Percentiles rank a stretch among this genome's conserved stretches.
Evolutionary conservation across 2,888 invertebrate species (phyloP).

Genomic region (Eristalinus sepulchralis): DNA sequence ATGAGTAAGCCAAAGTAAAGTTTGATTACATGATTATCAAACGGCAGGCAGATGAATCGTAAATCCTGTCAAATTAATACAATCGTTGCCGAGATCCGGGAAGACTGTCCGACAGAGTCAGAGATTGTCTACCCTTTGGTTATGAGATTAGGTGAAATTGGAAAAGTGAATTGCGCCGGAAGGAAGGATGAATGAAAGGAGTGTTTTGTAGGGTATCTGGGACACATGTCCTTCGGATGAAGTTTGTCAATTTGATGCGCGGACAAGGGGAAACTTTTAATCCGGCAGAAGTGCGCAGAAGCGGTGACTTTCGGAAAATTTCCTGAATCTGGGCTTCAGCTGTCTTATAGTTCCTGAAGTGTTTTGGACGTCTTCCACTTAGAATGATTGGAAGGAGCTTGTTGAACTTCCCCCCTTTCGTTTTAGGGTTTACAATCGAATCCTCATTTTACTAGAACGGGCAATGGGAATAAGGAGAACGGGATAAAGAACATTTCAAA

Average conservation of each 20-base stretch:
- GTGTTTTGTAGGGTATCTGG: not conserved
- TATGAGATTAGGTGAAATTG: not conserved
- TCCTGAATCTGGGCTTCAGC: too few relatives aligned
- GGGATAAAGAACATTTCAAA: too few relatives aligned
- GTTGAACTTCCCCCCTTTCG: too few relatives aligned
- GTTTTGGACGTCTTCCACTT: too few relatives aligned
- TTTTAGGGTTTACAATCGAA: too few relatives aligned
- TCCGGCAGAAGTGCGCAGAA: too few relatives aligned
- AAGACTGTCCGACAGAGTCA: not conserved
- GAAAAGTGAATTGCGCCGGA: not conserved
- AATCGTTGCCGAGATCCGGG: not conserved
- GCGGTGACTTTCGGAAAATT: too few relatives aligned
- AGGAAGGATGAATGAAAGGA: not conserved
- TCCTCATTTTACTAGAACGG: too few relatives aligned
- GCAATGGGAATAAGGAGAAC: too few relatives aligned
- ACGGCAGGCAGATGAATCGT: slow-evolving; percentile 1
- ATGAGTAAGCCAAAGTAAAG: slow-evolving; percentile 14
- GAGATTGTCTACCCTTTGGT: not conserved
- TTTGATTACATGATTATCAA: slow-evolving; percentile 20
- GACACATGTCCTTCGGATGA: not conserved
- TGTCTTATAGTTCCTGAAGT: too few relatives aligned
- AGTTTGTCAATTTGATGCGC: not conserved
- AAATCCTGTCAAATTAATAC: slow-evolving; percentile 20
- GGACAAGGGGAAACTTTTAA: too few relatives aligned
- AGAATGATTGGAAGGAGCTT: too few relatives aligned